These are phyloP conservation scores for Prunella fulvescens DNA, from an alignment of 2,113 vertebrate species.

Conservation along the genomic window DNA sequence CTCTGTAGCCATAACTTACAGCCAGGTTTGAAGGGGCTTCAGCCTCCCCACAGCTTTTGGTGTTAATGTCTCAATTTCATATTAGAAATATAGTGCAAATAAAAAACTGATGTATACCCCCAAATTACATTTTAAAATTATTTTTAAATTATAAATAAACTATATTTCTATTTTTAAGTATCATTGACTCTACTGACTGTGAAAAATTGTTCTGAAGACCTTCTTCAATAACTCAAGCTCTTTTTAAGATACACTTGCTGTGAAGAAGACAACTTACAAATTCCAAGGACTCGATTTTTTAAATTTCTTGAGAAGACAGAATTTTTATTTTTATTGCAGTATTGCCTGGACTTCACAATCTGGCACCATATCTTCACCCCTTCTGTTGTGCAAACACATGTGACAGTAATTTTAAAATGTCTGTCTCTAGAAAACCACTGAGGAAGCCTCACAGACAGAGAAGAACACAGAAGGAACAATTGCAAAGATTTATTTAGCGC, in stretches of 20 bases:
- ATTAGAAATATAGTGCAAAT: not conserved
- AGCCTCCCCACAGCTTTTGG: not conserved
- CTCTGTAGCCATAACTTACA: not conserved
- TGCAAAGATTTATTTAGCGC: conserved; percentile 90
- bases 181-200: not conserved
- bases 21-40: not conserved
- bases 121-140: not conserved
- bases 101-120: not conserved
- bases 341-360: not conserved
- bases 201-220: not conserved
- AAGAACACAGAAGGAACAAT: conserved; percentile 64
- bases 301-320: not conserved
- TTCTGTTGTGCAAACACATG: not conserved
- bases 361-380: not conserved
- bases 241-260: not conserved
- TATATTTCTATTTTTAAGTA: not conserved
- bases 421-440: not conserved
- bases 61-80: not conserved
- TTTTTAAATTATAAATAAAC: not conserved
- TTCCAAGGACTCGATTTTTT: not conserved
- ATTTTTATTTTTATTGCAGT: not conserved
- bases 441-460: conserved; percentile 6
- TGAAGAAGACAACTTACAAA: not conserved
- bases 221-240: not conserved
- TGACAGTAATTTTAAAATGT: not conserved